phyloP scores from a whole-genome alignment of 2,888 invertebrate genomes.

The Yponomeuta malinellus region DNA sequence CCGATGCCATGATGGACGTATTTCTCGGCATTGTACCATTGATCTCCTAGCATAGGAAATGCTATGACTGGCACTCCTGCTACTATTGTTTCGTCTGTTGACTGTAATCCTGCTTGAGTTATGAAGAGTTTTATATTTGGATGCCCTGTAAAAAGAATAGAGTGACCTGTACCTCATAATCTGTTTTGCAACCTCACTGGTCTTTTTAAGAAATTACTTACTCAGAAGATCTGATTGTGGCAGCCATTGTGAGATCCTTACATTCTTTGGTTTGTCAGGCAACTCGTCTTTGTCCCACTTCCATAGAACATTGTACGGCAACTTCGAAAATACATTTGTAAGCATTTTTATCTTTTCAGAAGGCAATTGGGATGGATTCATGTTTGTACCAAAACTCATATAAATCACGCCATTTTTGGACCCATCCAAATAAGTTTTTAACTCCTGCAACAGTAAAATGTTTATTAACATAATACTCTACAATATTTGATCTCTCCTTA shows the following conservation, averaged over 20 bases:
- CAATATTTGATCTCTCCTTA: background rate
- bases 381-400: slow-evolving; percentile 22
- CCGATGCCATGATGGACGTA: slow-evolving; percentile 7
- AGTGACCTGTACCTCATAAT: too few relatives aligned
- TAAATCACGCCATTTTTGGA: slow-evolving; percentile 16
- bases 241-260: slow-evolving; percentile 24
- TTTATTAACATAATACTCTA: too few relatives aligned
- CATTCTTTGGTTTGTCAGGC: slow-evolving; percentile 22
- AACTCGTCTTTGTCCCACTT: slow-evolving; percentile 24
- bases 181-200: too few relatives aligned
- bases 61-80: slow-evolving; percentile 10
- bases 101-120: slow-evolving; percentile 7
- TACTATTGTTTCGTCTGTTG: slow-evolving; percentile 2
- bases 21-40: slow-evolving; percentile 14
- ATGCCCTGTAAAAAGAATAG: background rate
- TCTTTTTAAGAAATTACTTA: slow-evolving; percentile 1
- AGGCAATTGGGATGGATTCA: slow-evolving; percentile 18
- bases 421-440: slow-evolving; percentile 10
- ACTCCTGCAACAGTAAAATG: slow-evolving; percentile 9
- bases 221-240: slow-evolving; percentile 19
- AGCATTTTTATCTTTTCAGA: slow-evolving; percentile 19
- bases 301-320: slow-evolving; percentile 25
- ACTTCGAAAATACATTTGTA: slow-evolving; percentile 21
- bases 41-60: slow-evolving; percentile 14
- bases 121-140: slow-evolving; percentile 8